A percentile compares a stretch with the other conserved stretches of the same genome.
Evolutionary conservation across 2,113 vertebrate genomes (phyloP).

Genomic region (Gallinago paraguaiae): DNA sequence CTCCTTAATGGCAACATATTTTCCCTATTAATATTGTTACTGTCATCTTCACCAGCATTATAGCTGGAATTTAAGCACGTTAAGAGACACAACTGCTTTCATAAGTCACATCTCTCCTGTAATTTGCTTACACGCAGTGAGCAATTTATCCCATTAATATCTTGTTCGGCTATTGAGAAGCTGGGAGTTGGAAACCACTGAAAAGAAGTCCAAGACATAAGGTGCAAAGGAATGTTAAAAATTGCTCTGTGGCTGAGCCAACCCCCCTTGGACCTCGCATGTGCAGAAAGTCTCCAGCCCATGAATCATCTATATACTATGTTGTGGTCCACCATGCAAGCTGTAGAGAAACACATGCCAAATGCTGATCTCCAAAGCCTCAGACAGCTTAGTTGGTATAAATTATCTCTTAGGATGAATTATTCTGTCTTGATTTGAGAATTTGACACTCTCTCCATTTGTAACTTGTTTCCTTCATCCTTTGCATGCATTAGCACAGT

Average conservation of each 20-base stretch:
- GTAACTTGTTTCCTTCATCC: constrained; percentile 30
- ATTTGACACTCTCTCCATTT: constrained; percentile 22
- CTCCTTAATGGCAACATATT: background rate
- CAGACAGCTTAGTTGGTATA: constrained; percentile 31
- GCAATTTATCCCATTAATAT: constrained; percentile 6
- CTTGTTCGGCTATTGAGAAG: constrained; percentile 15
- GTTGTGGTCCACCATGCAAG: background rate
- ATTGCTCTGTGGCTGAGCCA: background rate
- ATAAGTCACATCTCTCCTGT: background rate
- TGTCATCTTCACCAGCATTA: constrained; percentile 9
- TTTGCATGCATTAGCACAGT: background rate
- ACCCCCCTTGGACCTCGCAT: background rate
- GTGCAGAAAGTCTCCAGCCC: constrained; percentile 22
- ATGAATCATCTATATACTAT: constrained; percentile 24
- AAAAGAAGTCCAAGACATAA: background rate
- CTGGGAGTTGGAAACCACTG: background rate
- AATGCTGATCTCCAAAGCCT: constrained; percentile 34
- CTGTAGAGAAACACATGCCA: constrained; percentile 9
- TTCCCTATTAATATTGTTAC: background rate
- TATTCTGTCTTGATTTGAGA: constrained; percentile 26
- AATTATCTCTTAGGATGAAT: constrained; percentile 54
- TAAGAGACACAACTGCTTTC: background rate
- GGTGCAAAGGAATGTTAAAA: constrained; percentile 18
- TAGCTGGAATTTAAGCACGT: background rate
- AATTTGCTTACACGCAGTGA: background rate